These are phyloP conservation scores for Myioborus melanocephalus DNA, from an alignment of 2,797 vertebrate genomes.

Conservation along the genomic window DNA sequence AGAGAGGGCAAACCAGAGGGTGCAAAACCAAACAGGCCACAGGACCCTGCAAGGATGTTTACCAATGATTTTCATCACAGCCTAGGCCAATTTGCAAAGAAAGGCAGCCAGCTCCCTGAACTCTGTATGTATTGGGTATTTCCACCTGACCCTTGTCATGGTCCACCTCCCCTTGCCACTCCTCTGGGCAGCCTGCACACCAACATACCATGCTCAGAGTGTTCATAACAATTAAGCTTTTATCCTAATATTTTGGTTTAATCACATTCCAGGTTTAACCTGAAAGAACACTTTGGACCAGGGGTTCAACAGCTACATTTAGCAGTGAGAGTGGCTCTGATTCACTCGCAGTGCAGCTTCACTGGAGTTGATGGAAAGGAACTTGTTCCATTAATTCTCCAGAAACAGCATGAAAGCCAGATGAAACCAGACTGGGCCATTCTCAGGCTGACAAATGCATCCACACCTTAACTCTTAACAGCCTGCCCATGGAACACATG, in stretches of 20 bases:
- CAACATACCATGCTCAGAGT: neutral
- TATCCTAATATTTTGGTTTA: neutral
- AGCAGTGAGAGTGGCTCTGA: neutral
- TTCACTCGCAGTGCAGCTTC: neutral
- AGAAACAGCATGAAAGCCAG: neutral
- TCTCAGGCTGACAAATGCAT: conserved; percentile 8
- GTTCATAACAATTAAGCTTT: neutral
- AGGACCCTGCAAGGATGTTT: neutral
- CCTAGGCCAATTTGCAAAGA: neutral
- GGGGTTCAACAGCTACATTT: conserved; percentile 15
- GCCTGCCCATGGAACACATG: neutral
- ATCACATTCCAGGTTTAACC: neutral
- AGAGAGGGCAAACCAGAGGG: neutral
- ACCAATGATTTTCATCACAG: neutral
- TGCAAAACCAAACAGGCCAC: neutral
- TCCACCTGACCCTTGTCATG: neutral
- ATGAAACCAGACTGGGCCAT: conserved; percentile 38
- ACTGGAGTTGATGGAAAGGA: neutral
- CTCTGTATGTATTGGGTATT: neutral
- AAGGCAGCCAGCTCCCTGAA: neutral
- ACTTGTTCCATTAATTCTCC: conserved; percentile 28
- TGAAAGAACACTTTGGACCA: neutral
- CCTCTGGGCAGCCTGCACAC: neutral
- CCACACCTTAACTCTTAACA: conserved; percentile 9
- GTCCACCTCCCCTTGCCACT: neutral